Conservation (phyloP, 2,888 invertebrate species). For the Drosophila villosipedis region DNA sequence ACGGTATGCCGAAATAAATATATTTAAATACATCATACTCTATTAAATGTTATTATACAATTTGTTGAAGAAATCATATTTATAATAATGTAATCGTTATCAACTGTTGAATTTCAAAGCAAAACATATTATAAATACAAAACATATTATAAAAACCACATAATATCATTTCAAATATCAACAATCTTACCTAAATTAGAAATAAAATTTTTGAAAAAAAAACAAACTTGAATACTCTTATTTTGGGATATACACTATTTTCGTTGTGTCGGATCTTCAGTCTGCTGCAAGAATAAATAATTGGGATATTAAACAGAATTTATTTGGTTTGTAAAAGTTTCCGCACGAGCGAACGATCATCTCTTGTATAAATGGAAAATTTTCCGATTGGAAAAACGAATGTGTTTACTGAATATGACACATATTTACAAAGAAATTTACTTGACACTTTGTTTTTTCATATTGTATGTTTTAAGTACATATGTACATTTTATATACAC, state of each 20-base stretch:
- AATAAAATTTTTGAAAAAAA: conserved; percentile 10
- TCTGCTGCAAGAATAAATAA: background rate
- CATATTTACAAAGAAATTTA: conserved; percentile 12
- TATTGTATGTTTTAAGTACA: background rate
- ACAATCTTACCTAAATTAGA: conserved; percentile 13
- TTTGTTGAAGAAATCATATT: conserved; percentile 20
- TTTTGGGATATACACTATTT: conserved; percentile 1
- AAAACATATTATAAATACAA: conserved; percentile 18
- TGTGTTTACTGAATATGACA: conserved; percentile 1
- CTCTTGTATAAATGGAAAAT: conserved; percentile 17
- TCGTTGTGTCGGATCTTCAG: background rate
- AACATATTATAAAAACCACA: conserved; percentile 19
- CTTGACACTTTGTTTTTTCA: conserved; percentile 6
- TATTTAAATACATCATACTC: conserved; percentile 7
- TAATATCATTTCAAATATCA: conserved; percentile 44
- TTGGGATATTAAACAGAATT: conserved; percentile 3
- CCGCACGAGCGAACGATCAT: background rate
- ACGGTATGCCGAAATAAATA: background rate
- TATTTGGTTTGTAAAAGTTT: conserved; percentile 4
- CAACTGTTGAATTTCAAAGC: conserved; percentile 33
- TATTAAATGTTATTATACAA: conserved; percentile 26
- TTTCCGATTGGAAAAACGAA: conserved; percentile 15
- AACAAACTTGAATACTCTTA: background rate
- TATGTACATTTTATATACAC: background rate
- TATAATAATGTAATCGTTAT: conserved; percentile 24